Percentiles rank a stretch among this genome's conserved stretches.
These are phyloP conservation scores for Tricholaema leucomelas DNA, from an alignment of 2,113 vertebrate genomes.

Conservation along the genomic window DNA sequence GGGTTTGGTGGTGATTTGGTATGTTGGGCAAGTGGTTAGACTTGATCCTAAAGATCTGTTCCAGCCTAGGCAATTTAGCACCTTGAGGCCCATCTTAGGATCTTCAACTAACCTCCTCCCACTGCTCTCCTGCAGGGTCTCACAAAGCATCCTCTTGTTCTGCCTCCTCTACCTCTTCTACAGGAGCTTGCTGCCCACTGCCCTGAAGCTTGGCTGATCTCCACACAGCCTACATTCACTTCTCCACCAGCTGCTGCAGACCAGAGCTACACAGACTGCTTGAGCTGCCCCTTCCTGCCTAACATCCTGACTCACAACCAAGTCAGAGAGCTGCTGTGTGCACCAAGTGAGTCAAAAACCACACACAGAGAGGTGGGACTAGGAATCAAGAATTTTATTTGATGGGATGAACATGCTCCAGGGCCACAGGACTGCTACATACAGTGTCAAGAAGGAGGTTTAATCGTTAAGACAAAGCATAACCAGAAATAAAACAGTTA, in stretches of 20 bases:
- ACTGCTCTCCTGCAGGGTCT: background rate
- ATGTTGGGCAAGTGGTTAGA: no score
- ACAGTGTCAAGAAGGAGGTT: constrained; percentile 63
- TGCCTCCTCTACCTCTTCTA: background rate
- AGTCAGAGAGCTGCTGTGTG: fast-evolving
- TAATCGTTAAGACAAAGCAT: constrained; percentile 42
- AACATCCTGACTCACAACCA: background rate
- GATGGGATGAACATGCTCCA: constrained; percentile 68
- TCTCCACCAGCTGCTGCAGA: fast-evolving
- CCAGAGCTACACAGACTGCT: fast-evolving
- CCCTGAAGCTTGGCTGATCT: background rate
- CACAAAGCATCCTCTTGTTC: background rate
- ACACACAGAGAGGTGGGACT: background rate
- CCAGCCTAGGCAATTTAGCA: no score
- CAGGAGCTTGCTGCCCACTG: background rate
- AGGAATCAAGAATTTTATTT: constrained; percentile 73
- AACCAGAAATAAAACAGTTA: constrained; percentile 39
- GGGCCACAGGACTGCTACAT: constrained; percentile 62
- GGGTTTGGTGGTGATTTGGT: no score
- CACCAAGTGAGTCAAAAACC: background rate
- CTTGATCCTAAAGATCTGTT: no score
- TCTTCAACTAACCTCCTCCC: background rate
- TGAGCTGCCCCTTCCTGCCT: background rate
- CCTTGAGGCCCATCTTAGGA: no score
- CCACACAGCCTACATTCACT: fast-evolving